phyloP scores from a whole-genome alignment of 2,113 vertebrate genomes.

The Anoura caudifer region DNA sequence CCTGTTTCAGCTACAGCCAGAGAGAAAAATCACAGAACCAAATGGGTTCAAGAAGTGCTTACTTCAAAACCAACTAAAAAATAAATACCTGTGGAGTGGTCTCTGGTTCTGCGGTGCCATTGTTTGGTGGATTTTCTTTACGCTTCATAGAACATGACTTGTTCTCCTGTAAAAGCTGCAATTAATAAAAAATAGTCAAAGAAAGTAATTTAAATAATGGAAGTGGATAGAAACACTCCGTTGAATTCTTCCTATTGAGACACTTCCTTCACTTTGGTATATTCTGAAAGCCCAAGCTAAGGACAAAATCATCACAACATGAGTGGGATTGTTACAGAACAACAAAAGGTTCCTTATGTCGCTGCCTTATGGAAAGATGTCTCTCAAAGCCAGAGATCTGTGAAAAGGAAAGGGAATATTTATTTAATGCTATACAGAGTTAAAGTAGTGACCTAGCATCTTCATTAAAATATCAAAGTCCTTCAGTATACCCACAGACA shows the following conservation, averaged over 20 bases:
- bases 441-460: too few relatives aligned
- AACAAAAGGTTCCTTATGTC: too few relatives aligned
- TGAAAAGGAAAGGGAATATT: too few relatives aligned
- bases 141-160: constrained; percentile 72
- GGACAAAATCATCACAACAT: neutral
- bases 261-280: neutral
- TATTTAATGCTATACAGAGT: too few relatives aligned
- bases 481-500: too few relatives aligned
- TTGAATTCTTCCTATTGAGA: neutral
- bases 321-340: too few relatives aligned
- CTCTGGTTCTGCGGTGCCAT: constrained; percentile 63
- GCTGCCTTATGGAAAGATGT: too few relatives aligned
- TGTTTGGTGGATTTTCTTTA: constrained; percentile 47
- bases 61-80: neutral
- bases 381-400: too few relatives aligned
- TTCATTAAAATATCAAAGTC: too few relatives aligned
- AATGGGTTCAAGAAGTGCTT: neutral
- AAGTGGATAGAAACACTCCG: neutral
- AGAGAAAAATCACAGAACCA: neutral
- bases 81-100: constrained; percentile 76
- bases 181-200: neutral
- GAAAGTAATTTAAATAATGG: neutral
- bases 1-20: neutral
- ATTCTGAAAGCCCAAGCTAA: neutral
- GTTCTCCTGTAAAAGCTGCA: constrained; percentile 68